Base-by-base conservation (phyloP, 2,113 vertebrate species). In the Trogon surrucura region DNA sequence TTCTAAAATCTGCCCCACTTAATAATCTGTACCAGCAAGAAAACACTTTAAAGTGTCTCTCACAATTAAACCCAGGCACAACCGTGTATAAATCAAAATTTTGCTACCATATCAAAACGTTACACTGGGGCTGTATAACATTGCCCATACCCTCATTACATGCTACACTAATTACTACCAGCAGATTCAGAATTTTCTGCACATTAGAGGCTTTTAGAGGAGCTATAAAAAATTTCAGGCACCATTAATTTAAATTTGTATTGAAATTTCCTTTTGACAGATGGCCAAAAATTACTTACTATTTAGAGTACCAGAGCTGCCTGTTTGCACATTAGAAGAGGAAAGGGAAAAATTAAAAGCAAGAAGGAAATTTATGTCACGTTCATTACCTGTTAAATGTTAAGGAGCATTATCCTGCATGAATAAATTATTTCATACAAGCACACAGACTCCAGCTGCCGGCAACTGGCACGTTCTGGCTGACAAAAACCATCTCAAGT, bases 211-310 rank as follows among this genome's bases (percentile, higher is more conserved):
- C 98, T 98, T 98, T 98, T 98, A 98, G 97, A 98, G 97, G 80
- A 98, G 97, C 98, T 96, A 98, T 98, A 98, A 98, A 98, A 98
- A 97, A 98, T 98, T 98, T 98, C 98, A 98, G 98, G 98, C 98
- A 98, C 97, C 98, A 98, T 98, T 98, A 98, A 98, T 98, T 98
- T 98, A 98, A 98, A 98, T 98, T 98, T 98, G 98, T 97, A 98
- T 98, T 98, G 98, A 98, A 98, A 98, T 98, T 98, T 98, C 97
- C 97, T 97, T 98, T 98, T 98, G 98, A 98, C 98, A 98, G 98
- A 98, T 98, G 98, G 98, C 98, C 98, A 98, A 98, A 98, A 98
- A 98, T 98, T 98, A 98, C 98, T 98, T 98, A 98, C 98, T 98
- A 98, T 98, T 98, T 98, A 98, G 98, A 98, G 97, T 95, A 98